phyloP scores from a whole-genome alignment of 2,113 vertebrate genomes.

The Microtus richardsoni region DNA sequence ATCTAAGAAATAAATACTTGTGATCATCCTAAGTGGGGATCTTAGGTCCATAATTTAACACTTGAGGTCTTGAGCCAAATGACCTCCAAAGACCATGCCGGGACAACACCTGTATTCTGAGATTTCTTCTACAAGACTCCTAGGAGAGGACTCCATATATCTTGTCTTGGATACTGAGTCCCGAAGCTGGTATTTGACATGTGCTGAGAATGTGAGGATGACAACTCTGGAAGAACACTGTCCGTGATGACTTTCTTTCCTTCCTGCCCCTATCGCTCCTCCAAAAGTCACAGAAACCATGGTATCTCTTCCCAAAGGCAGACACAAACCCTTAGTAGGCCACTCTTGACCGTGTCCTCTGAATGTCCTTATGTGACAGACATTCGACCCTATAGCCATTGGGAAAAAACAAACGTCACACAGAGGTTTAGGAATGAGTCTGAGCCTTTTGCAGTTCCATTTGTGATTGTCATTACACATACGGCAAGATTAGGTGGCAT shows the following conservation, averaged over 20 bases:
- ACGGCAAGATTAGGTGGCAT: not conserved
- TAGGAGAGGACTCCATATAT: not conserved
- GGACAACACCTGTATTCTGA: not conserved
- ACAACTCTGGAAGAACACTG: not conserved
- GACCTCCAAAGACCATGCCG: not conserved
- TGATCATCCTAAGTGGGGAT: rapidly evolving
- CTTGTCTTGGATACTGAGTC: not conserved
- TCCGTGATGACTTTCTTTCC: not conserved
- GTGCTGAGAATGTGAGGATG: not conserved
- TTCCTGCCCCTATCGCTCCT: not conserved
- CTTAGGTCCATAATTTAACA: not conserved
- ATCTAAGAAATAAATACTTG: not conserved
- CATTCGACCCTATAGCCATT: not conserved
- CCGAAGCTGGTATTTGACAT: not conserved
- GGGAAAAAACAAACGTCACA: too few relatives aligned
- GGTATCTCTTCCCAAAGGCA: not conserved
- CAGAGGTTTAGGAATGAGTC: not conserved
- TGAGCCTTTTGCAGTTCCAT: not conserved
- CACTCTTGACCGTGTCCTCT: not conserved
- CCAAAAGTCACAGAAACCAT: not conserved
- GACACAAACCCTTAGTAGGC: not conserved
- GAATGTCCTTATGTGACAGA: not conserved
- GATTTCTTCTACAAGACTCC: not conserved
- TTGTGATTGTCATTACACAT: not conserved
- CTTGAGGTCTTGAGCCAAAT: not conserved